Evolutionary conservation across 2,797 vertebrate species (phyloP), one percentile per base, ranked within the genome.

Genomic region (Diceros bicornis): DNA sequence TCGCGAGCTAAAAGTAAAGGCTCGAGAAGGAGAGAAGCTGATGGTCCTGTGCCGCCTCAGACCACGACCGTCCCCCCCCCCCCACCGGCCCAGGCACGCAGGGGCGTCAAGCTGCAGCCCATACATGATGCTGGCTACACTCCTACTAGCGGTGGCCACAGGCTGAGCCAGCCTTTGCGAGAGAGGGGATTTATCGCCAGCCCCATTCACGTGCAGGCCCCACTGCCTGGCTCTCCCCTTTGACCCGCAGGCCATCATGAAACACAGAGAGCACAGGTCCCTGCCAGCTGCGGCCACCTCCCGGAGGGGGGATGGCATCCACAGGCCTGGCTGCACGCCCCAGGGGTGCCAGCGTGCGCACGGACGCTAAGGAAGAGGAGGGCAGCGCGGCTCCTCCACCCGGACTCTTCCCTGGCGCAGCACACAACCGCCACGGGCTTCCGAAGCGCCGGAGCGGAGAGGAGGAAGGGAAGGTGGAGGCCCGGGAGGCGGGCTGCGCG

Each of bases 111-210:
- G 84, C 88, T 66, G 57, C 9, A 94, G 95, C 96, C 88, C 55
- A 20, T 25, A 21, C 34, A 27, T 59, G 32, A 52, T 64, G 88
- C 29, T 20, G 69, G 59, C 81, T 90, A 68, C 91, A 97, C 89
- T 97, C 96, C 96, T 95, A 82, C 89, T 72, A 79, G 96, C 66
- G 62, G 95, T 95, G 97, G 96, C 96, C 83, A 12, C 94, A 92
- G 86, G 95, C 75, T 68, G 44, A 95, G 83, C 81, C 92, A 79
- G 89, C 86, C 91, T 79, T 85, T 7, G 21, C 7, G 29, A 27
- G 62, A 55, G 27, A 69, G 27, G 71, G 32, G 16, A 55, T 62
- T 78, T 23, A 77, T 44, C 7, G 59, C 85, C 84, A 57, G n/a
- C 47, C 27, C 44, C 25, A 47, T 4, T 27, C 57, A 11, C 1